Evolutionary conservation across 2,113 vertebrate species (phyloP).

Genomic region (Protomyctophum bolini): DNA sequence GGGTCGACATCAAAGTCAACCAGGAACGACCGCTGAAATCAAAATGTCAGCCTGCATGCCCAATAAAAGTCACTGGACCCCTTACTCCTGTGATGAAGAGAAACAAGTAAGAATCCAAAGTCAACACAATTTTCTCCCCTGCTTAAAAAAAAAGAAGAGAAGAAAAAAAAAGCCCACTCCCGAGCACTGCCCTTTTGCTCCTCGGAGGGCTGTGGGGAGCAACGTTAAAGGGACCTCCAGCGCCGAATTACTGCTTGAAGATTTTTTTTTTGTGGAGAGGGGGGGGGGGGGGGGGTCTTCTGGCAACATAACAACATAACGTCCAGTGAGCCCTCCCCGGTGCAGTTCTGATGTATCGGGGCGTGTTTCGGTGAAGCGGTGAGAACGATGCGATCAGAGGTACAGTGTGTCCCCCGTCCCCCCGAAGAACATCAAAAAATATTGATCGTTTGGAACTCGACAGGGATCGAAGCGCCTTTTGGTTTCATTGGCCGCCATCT

Average conservation of each 20-base stretch:
- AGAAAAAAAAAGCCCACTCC: constrained; percentile 53
- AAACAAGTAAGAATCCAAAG: constrained; percentile 82
- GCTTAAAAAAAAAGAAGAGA: constrained; percentile 29
- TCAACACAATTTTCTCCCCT: constrained; percentile 77
- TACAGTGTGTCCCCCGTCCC: constrained; percentile 60
- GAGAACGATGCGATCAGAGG: constrained; percentile 67
- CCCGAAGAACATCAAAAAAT: constrained; percentile 64
- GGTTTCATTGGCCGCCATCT: constrained; percentile 71
- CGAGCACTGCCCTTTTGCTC: constrained; percentile 69
- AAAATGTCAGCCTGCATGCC: constrained; percentile 74
- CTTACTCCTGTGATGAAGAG: constrained; percentile 79
- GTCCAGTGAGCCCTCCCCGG: constrained; percentile 74
- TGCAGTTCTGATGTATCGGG: constrained; percentile 71
- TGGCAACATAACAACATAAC: constrained; percentile 69
- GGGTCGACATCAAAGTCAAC: constrained; percentile 79
- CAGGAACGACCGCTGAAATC: constrained; percentile 67
- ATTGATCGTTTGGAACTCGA: constrained; percentile 61
- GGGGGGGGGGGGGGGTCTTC: constrained; percentile 7
- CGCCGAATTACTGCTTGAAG: constrained; percentile 49
- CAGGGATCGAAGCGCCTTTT: constrained; percentile 71
- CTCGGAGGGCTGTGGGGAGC: constrained; percentile 57
- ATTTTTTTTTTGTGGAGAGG: constrained; percentile 29
- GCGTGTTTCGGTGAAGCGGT: constrained; percentile 55
- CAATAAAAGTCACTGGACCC: constrained; percentile 79
- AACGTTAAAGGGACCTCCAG: constrained; percentile 74